These are phyloP conservation scores for Pangasius djambal DNA, from an alignment of 2,797 vertebrate genomes.

Conservation along the genomic window DNA sequence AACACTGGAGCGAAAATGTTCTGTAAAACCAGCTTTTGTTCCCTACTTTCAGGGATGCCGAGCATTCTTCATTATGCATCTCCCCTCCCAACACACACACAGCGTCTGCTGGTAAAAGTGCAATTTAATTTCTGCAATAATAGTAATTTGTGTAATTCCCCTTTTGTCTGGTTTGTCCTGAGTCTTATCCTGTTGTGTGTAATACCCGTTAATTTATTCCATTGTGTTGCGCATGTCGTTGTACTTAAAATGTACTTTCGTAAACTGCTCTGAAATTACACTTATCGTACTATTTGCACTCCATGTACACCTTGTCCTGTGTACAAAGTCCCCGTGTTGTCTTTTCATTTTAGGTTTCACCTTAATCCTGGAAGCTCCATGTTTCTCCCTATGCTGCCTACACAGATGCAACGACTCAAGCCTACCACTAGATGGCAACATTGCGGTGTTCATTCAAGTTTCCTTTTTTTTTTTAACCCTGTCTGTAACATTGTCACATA, in stretches of 20 bases:
- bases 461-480: conserved; percentile 6
- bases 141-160: background rate
- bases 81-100: background rate
- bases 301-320: background rate
- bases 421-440: conserved; percentile 86
- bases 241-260: background rate
- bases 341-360: background rate
- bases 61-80: background rate
- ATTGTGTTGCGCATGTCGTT: background rate
- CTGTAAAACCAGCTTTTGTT: background rate
- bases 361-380: background rate
- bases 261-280: background rate
- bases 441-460: conserved; percentile 56
- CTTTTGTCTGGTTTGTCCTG: background rate
- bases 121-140: background rate
- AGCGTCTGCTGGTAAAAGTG: background rate
- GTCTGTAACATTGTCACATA: background rate
- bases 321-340: background rate
- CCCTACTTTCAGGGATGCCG: background rate
- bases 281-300: background rate
- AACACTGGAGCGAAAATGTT: background rate
- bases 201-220: background rate
- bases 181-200: background rate
- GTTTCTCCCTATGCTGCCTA: background rate
- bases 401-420: conserved; percentile 52